These are phyloP conservation scores for Theretra japonica DNA, from an alignment of 2,888 invertebrate genomes.

Conservation along the genomic window DNA sequence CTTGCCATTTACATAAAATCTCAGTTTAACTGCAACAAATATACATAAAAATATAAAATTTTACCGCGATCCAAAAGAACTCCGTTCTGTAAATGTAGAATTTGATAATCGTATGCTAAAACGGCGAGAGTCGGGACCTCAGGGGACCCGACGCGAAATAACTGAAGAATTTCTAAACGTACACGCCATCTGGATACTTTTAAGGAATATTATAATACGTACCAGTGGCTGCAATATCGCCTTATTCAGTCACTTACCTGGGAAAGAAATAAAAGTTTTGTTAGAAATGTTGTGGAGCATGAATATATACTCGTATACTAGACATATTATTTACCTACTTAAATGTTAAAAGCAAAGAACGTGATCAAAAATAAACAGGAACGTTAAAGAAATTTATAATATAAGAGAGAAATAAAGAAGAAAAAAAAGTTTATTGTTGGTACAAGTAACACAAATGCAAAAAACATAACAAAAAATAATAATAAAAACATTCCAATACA, in stretches of 20 bases:
- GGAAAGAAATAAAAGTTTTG: conserved; percentile 20
- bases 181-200: not conserved
- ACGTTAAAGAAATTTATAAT: too few relatives aligned
- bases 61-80: not conserved
- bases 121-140: not conserved
- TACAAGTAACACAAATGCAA: too few relatives aligned
- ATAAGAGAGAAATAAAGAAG: too few relatives aligned
- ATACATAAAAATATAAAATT: not conserved
- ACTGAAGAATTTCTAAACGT: conserved; percentile 15
- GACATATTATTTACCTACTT: too few relatives aligned
- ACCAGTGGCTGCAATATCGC: conserved; percentile 2
- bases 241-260: conserved; percentile 18
- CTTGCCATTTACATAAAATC: too few relatives aligned
- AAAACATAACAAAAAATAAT: too few relatives aligned
- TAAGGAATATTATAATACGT: conserved; percentile 27
- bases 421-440: too few relatives aligned
- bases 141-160: not conserved
- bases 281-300: not conserved
- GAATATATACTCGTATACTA: not conserved
- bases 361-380: too few relatives aligned
- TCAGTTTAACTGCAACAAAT: not conserved
- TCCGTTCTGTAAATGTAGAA: not conserved
- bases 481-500: too few relatives aligned
- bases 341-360: too few relatives aligned
- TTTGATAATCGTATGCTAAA: conserved; percentile 18